Conservation (phyloP, 2,113 vertebrate species). For the Eublepharis macularius region DNA sequence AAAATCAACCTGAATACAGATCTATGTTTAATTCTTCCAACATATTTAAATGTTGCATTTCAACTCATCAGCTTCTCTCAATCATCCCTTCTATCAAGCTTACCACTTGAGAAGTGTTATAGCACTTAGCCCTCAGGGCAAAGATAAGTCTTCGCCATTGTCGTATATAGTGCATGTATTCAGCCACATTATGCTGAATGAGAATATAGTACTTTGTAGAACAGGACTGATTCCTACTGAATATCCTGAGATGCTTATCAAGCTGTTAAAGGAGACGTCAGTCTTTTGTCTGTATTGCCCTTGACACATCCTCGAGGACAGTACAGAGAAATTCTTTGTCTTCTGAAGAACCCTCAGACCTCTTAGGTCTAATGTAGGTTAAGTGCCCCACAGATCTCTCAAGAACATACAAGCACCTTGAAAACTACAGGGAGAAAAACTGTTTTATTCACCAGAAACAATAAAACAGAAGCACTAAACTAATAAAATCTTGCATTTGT, state of each 20-base stretch:
- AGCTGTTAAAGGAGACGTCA: slow-evolving; percentile 84
- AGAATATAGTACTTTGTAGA: slow-evolving; percentile 77
- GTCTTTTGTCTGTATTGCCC: slow-evolving; percentile 88
- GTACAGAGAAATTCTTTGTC: slow-evolving; percentile 84
- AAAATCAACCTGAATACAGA: slow-evolving; percentile 76
- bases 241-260: slow-evolving; percentile 86
- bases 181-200: slow-evolving; percentile 80
- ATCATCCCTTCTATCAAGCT: slow-evolving; percentile 76
- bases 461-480: slow-evolving; percentile 39
- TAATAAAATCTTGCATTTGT: slow-evolving; percentile 3
- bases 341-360: slow-evolving; percentile 80
- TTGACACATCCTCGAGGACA: slow-evolving; percentile 85
- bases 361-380: slow-evolving; percentile 81
- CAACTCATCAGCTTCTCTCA: slow-evolving; percentile 75
- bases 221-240: slow-evolving; percentile 77
- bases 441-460: slow-evolving; percentile 52
- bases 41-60: slow-evolving; percentile 74
- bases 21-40: slow-evolving; percentile 81
- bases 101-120: slow-evolving; percentile 72
- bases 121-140: slow-evolving; percentile 79
- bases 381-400: slow-evolving; percentile 78
- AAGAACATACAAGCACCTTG: slow-evolving; percentile 76
- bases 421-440: slow-evolving; percentile 40
- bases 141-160: slow-evolving; percentile 85
- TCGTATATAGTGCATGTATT: slow-evolving; percentile 76